These are phyloP conservation scores for Linepithema humile DNA, from an alignment of 1,140 invertebrate species.

Conservation along the genomic window DNA sequence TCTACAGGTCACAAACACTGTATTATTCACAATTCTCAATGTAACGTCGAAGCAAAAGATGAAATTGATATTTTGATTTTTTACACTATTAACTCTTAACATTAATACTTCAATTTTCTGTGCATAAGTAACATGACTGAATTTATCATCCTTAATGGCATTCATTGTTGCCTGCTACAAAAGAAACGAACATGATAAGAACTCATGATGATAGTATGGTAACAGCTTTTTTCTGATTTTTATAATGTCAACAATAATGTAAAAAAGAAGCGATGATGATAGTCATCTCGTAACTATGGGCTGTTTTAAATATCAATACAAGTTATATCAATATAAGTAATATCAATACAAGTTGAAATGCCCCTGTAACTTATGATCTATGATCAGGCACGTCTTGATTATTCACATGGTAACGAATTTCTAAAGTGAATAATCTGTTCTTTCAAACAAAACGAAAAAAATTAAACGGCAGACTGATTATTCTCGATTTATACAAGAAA, in stretches of 20 bases:
- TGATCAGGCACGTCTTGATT: conserved; percentile 70
- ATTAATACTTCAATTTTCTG: conserved; percentile 39
- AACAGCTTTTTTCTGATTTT: conserved; percentile 19
- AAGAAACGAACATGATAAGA: neutral
- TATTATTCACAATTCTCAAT: conserved; percentile 7
- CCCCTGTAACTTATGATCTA: conserved; percentile 70
- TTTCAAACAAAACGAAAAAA: conserved; percentile 36
- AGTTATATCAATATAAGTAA: too few relatives aligned
- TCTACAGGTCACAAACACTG: neutral
- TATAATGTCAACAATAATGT: conserved; percentile 4
- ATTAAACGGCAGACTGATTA: conserved; percentile 36
- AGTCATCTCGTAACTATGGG: conserved; percentile 45
- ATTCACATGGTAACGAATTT: conserved; percentile 45
- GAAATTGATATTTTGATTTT: conserved; percentile 63
- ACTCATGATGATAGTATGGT: neutral
- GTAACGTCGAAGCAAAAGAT: conserved; percentile 25
- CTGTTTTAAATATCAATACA: conserved; percentile 57
- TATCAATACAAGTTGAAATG: conserved; percentile 55
- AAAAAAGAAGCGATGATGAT: conserved; percentile 42
- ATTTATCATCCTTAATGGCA: neutral
- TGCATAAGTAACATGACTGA: conserved; percentile 54
- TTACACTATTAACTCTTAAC: conserved; percentile 29
- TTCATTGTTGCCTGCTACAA: neutral
- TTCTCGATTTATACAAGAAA: conserved; percentile 53
- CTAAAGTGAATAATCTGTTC: conserved; percentile 26